Evolutionary conservation across 2,797 vertebrate species (phyloP), one percentile per base, ranked within the genome.

Genomic region (Leptoclinus maculatus): DNA sequence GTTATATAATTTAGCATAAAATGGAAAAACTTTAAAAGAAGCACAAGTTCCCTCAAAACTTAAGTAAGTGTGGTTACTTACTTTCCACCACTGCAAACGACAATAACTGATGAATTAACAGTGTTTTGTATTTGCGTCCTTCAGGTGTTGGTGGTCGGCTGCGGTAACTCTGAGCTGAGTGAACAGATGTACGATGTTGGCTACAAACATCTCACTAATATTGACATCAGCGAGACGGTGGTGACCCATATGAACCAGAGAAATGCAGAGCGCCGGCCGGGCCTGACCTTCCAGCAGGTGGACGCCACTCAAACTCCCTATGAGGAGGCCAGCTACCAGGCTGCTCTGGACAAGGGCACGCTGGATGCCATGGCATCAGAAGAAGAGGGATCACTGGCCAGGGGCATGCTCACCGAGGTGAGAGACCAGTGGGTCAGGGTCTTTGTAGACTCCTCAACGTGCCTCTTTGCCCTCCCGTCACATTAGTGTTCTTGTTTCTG

Each of bases 91-190:
- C 13, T 27, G n/a, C 56, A 23, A 63, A 19, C 21, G 4, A 43
- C n/a, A 36, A 3, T 36, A 45, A 65, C 14, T 29, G 17, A 16
- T 39, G n/a, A 5, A 54, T 58, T 14, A n/a, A 56, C 19, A 12
- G 14, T 51, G n/a, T 53, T 39, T 60, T 71, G 4, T 69, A 2
- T 49, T 66, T 69, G 34, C 66, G 2, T 82, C 23, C 23, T 57
- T 62, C 86, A 99, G 98, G 97, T 99, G 17, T 90, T 99, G 60
- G 97, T 99, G 86, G 96, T 99, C 10, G 98, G 98, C 19, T 99
- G 98, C 4, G 98, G 98, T 16, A 99, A 97, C 94, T 99, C 98
- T 0, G 97, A 99, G 87, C 94, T 99, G 47, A 99, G 98, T 0
- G 98, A 99, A 87, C 97, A 97, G 91, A 94, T 99, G 60, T 97